A percentile compares a stretch with the other conserved stretches of the same genome.
Conservation (phyloP, 2,797 vertebrate species). For the Morelia viridis region DNA sequence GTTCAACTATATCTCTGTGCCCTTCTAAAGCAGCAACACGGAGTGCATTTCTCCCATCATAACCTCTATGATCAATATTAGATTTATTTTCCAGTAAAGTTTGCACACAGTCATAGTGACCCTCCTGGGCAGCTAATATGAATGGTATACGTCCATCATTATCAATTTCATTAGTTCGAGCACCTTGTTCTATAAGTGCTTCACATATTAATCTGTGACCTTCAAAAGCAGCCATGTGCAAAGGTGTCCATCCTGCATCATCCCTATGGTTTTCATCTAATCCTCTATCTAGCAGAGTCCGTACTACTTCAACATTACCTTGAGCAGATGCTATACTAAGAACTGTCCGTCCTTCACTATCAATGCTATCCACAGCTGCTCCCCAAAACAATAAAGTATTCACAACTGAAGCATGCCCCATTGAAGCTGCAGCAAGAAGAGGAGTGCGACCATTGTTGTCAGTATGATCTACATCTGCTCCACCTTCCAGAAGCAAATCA, state of each 20-base stretch:
- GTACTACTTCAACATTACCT: constrained; percentile 97
- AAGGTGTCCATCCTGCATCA: constrained; percentile 95
- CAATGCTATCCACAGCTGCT: constrained; percentile 95
- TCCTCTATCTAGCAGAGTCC: constrained; percentile 97
- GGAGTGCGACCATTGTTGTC: constrained; percentile 96
- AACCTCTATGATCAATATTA: constrained; percentile 91
- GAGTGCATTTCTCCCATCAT: constrained; percentile 93
- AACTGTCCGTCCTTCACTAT: constrained; percentile 95
- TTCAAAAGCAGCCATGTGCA: constrained; percentile 98
- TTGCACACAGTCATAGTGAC: constrained; percentile 94
- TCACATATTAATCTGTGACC: constrained; percentile 94
- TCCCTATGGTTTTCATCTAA: constrained; percentile 97
- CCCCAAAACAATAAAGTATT: constrained; percentile 97
- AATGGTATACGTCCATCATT: constrained; percentile 94
- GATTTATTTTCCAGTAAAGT: constrained; percentile 93
- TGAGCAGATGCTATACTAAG: constrained; percentile 97
- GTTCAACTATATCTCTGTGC: constrained; percentile 92
- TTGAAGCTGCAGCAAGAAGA: constrained; percentile 95
- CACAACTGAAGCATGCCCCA: constrained; percentile 96
- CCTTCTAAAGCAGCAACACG: constrained; percentile 93
- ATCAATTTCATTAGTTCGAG: constrained; percentile 92
- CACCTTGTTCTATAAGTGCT: constrained; percentile 97
- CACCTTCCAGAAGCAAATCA: constrained; percentile 94
- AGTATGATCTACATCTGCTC: constrained; percentile 95
- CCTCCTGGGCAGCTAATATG: constrained; percentile 92